A percentile compares a stretch with the other conserved stretches of the same genome.
phyloP scores from a whole-genome alignment of 2,113 vertebrate species.

The Struthio camelus region DNA sequence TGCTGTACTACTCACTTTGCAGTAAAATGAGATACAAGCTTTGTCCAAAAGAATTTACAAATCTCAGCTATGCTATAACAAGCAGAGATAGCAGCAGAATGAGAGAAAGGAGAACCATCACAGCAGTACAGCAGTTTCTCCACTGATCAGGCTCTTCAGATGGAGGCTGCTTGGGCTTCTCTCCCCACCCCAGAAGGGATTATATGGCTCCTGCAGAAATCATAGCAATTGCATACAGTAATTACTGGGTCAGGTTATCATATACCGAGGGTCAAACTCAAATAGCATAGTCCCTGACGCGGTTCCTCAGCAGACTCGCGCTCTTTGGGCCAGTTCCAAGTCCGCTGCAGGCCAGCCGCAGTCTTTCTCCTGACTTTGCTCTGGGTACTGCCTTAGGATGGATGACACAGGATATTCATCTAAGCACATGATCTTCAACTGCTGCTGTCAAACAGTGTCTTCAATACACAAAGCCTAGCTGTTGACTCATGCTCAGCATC shows the following conservation, averaged over 20 bases:
- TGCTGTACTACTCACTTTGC: background rate
- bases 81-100: background rate
- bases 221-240: background rate
- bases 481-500: background rate
- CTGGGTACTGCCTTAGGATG: background rate
- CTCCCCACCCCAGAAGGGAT: accelerated
- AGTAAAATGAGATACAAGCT: background rate
- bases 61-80: background rate
- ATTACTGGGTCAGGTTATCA: background rate
- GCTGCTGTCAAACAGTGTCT: background rate
- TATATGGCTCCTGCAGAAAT: background rate
- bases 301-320: accelerated
- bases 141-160: background rate
- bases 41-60: background rate
- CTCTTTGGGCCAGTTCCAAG: background rate
- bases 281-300: background rate
- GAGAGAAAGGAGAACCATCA: background rate
- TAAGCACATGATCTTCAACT: background rate
- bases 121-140: background rate
- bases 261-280: background rate
- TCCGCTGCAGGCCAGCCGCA: background rate
- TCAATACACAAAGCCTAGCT: background rate
- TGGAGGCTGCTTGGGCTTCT: background rate
- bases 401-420: background rate
- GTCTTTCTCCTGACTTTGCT: background rate